Evolutionary conservation across 2,113 vertebrate species (phyloP), one percentile per base, ranked within the genome.

Genomic region (Megaptera novaeangliae): DNA sequence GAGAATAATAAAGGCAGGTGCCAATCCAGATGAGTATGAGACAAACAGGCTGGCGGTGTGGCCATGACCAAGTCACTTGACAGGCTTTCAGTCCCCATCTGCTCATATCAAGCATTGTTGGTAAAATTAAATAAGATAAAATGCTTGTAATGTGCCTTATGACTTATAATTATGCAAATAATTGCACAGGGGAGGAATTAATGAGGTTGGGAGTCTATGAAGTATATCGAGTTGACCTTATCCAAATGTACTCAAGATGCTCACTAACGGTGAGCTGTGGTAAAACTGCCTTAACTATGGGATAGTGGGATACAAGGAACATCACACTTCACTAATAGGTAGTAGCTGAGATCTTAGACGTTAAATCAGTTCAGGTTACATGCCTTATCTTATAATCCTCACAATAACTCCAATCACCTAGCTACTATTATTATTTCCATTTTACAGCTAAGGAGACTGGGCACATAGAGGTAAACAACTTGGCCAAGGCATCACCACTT

Each of bases 81-180:
- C 25, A 78, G 71, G 12, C 49, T 23, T 74, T 46, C 23, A 34
- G 82, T 80, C 12, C 31, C 29, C 46, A 72, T 34, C 3, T 74
- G 61, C 49, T 41, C 3, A 7, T 21, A 61, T 39, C 10, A 64
- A 31, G 39, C n/a, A 4, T 59, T 91, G 64, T 5, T 78, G 41
- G 39, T 61, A 18, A 55, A 91, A 84, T 74, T 94, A 81, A 96
- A 66, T 75, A 77, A 90, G 49, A 90, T 9, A 31, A 90, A 91
- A 91, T 84, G 64, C 20, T 89, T 29, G 11, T 6, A 25, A 46
- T 29, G 5, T 29, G n/a, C 17, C 27, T 94, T 46, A 46, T 13
- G 75, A 75, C 57, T 95, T 94, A 74, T 55, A 77, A 85, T 95
- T 68, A 77, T 88, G 46, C 44, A 91, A 91, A 78, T 57, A 44